Evolutionary conservation across 2,797 vertebrate genomes (phyloP).

Genomic region (Platyrinchus mystaceus): DNA sequence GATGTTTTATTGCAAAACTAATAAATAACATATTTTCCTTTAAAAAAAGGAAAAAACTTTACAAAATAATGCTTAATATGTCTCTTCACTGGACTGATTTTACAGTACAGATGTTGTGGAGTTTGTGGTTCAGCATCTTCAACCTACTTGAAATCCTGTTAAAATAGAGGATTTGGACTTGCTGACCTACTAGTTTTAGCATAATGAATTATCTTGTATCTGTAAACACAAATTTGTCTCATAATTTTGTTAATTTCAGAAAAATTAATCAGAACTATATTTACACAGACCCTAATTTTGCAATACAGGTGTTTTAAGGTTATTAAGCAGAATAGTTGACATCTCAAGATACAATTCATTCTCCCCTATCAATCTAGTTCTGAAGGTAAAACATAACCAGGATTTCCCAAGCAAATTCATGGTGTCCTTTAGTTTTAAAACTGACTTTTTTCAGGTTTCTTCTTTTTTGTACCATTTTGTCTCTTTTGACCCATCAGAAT

Average conservation of each 20-base stretch:
- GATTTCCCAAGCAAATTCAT: background rate
- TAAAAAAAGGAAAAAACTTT: background rate
- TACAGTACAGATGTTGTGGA: background rate
- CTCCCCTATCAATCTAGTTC: background rate
- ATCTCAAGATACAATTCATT: background rate
- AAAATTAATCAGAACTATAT: background rate
- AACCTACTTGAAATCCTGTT: background rate
- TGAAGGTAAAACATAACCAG: background rate
- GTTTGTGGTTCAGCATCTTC: background rate
- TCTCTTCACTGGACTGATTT: background rate
- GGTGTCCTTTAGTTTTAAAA: background rate
- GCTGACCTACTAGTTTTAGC: too few species aligned
- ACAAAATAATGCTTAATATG: background rate
- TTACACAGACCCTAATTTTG: background rate
- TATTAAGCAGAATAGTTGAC: background rate
- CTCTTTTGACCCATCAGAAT: background rate
- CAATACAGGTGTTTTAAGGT: background rate
- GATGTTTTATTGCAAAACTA: slow-evolving; percentile 1
- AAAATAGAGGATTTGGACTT: background rate
- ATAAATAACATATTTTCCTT: slow-evolving; percentile 48
- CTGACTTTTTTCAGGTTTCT: background rate
- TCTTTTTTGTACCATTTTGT: background rate
- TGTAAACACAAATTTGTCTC: background rate
- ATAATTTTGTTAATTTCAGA: background rate
- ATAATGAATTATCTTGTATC: background rate